A percentile compares a stretch with the other conserved stretches of the same genome.
Evolutionary conservation across 2,888 invertebrate species (phyloP).

Genomic region (Eristalis pertinax): DNA sequence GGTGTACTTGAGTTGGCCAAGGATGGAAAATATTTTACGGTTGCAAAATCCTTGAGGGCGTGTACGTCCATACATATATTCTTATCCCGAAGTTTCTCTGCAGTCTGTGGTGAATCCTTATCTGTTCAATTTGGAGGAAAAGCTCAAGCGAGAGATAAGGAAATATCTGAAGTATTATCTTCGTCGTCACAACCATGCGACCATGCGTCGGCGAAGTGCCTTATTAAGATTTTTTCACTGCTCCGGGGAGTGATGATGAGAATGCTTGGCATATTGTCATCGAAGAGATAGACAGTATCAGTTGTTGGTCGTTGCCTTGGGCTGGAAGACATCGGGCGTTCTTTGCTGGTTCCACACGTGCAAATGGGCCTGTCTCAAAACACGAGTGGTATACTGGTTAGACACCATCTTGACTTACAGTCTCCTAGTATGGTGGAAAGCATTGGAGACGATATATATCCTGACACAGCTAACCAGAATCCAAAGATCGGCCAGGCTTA

Average conservation of each 20-base stretch:
- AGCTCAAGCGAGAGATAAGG: background rate
- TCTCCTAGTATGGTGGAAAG: too few species aligned
- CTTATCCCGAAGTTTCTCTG: background rate
- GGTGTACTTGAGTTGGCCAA: conserved; percentile 15
- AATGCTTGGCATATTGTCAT: background rate
- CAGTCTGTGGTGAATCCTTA: background rate
- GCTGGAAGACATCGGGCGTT: background rate
- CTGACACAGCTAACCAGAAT: too few species aligned
- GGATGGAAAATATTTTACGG: conserved; percentile 30
- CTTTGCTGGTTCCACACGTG: background rate
- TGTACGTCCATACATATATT: background rate
- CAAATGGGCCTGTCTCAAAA: too few species aligned
- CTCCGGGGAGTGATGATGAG: background rate
- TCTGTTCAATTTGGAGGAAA: background rate
- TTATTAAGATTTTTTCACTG: conserved; percentile 7
- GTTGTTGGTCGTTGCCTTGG: background rate
- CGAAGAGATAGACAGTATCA: too few species aligned
- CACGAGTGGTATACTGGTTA: too few species aligned
- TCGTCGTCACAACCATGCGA: background rate
- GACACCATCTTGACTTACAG: too few species aligned
- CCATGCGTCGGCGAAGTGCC: background rate
- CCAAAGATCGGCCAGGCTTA: too few species aligned
- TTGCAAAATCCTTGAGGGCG: conserved; percentile 24
- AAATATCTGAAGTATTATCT: background rate
- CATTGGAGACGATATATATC: too few species aligned